These are phyloP conservation scores for Athrips mouffetella DNA, from an alignment of 2,888 invertebrate species.

Conservation along the genomic window DNA sequence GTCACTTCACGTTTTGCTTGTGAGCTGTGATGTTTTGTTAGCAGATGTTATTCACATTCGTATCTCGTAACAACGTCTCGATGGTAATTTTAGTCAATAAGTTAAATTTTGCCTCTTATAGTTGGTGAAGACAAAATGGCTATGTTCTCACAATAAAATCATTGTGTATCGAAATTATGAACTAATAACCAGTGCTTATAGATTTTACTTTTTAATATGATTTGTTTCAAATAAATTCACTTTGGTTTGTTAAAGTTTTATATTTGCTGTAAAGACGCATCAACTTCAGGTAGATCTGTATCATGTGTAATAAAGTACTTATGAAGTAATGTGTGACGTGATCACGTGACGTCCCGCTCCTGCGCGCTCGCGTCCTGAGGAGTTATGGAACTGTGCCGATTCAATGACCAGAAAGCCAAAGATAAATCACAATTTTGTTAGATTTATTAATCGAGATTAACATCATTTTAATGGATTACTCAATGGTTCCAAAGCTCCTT, in stretches of 20 bases:
- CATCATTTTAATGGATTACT: slow-evolving; percentile 60
- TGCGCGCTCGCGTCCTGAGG: slow-evolving; percentile 38
- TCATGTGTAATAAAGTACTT: slow-evolving; percentile 76
- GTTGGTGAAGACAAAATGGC: slow-evolving; percentile 41
- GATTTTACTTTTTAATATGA: slow-evolving; percentile 1
- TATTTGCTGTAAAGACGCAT: slow-evolving; percentile 69
- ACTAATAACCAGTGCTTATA: slow-evolving; percentile 18
- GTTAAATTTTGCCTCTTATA: slow-evolving; percentile 53
- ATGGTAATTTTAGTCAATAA: slow-evolving; percentile 59
- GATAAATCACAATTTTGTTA: slow-evolving; percentile 67
- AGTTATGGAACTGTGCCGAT: slow-evolving; percentile 69
- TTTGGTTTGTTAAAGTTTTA: slow-evolving; percentile 58
- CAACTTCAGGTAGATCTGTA: slow-evolving; percentile 76
- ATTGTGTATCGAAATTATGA: slow-evolving; percentile 31
- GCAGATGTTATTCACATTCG: slow-evolving; percentile 46
- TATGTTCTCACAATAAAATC: slow-evolving; percentile 28
- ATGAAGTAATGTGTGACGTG: slow-evolving; percentile 55
- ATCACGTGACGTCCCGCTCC: slow-evolving; percentile 17
- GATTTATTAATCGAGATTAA: slow-evolving; percentile 64
- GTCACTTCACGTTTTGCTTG: slow-evolving; percentile 62
- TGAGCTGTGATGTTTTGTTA: slow-evolving; percentile 70
- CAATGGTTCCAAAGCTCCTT: slow-evolving; percentile 75
- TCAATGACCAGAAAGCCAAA: slow-evolving; percentile 67
- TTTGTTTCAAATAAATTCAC: slow-evolving; percentile 18
- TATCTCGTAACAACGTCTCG: slow-evolving; percentile 51